Evolutionary conservation across 2,797 vertebrate species (phyloP), one percentile per base, ranked within the genome.

Genomic region (Macropodus opercularis): DNA sequence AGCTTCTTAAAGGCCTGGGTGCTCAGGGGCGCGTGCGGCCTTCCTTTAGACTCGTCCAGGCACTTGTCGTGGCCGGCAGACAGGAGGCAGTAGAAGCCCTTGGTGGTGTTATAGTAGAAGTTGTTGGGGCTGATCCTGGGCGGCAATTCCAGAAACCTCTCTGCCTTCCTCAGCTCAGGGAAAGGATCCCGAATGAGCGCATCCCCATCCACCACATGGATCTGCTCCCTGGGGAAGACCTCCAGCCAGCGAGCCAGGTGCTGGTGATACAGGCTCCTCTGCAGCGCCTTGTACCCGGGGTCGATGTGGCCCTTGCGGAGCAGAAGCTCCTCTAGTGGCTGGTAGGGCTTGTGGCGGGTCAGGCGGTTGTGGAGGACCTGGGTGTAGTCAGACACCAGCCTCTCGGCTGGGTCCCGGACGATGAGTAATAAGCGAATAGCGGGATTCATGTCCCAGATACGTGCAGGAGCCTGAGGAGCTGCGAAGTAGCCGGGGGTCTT

Each of bases 401-500:
- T 80, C 69, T 95, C 91, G 0, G 93, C 92, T 0, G 93, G 94
- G 76, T 95, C 93, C 0, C 93, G 90, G 36, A 95, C 84, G 0
- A 95, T 94, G 52, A 95, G 87, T 3, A 94, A 56, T 63, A 95
- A 65, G 39, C 92, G 91, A 27, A 92, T 70, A 0, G 90, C 82
- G 0, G 87, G 90, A 79, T 93, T 92, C 87, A 91, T 88, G 48
- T 79, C 77, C 73, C 85, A 87, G 63, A 93, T 60, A 3, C 93
- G 90, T 1, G 49, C 77, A 0, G 93, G 93, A 17, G 85, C 93
- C 71, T 81, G 75, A 2, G 86, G 81, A 2, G 91, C 79, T 0
- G 93, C 86, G 3, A 95, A 94, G 69, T 95, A 95, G 8, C 92
- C 93, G 0, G 94, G 94, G 23, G 94, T 95, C 73, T 95, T 95